Evolutionary conservation across 2,113 vertebrate genomes (phyloP).

Genomic region (Carassius auratus): DNA sequence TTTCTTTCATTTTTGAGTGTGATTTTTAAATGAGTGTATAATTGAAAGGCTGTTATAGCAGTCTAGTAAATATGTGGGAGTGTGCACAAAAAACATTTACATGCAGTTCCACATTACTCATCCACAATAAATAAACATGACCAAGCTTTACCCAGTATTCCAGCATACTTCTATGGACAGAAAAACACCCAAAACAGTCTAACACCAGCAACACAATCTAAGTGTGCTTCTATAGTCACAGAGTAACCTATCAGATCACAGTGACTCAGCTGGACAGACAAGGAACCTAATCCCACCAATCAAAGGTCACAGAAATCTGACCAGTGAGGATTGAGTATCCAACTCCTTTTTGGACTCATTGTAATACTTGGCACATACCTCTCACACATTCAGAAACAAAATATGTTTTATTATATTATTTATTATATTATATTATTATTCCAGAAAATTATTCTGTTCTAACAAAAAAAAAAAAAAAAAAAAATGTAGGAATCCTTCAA

Average conservation of each 20-base stretch:
- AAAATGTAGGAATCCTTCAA: neutral
- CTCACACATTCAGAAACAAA: neutral
- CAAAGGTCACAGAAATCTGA: slow-evolving; percentile 36
- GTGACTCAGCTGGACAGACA: slow-evolving; percentile 37
- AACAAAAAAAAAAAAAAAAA: neutral
- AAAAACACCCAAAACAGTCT: neutral
- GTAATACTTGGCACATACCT: neutral
- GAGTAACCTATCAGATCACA: slow-evolving; percentile 25
- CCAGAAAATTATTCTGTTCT: neutral
- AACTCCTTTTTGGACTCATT: neutral
- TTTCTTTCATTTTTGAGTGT: neutral
- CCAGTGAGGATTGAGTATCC: slow-evolving; percentile 8
- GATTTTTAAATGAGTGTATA: neutral
- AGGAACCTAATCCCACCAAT: slow-evolving; percentile 33
- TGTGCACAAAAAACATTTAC: neutral
- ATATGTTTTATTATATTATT: neutral
- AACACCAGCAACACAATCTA: neutral
- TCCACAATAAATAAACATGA: neutral
- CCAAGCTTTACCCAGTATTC: neutral
- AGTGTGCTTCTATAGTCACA: neutral
- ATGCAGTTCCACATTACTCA: neutral
- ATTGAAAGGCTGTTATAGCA: neutral
- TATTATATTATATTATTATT: no score
- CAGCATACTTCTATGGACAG: neutral
- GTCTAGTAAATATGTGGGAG: neutral